Evolutionary conservation across 1,140 invertebrate genomes (phyloP).

Genomic region (Zaprionus tsacasi): DNA sequence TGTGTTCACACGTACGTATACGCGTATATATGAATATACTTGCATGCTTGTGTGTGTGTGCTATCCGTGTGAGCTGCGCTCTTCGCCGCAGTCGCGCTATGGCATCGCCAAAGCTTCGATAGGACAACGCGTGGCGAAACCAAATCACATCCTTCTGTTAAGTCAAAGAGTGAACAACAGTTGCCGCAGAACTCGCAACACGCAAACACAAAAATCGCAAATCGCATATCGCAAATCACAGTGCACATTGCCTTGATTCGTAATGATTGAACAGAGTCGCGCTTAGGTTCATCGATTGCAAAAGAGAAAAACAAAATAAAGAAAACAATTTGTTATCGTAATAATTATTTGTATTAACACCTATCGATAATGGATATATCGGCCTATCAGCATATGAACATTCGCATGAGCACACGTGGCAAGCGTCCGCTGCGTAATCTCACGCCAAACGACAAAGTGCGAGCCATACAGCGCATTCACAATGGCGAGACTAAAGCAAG

Average conservation of each 20-base stretch:
- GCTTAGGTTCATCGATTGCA: conserved; percentile 73
- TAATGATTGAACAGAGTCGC: background rate
- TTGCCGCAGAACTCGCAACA: conserved; percentile 49
- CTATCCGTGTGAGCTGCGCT: conserved; percentile 38
- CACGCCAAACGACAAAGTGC: conserved; percentile 90
- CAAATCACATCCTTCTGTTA: conserved; percentile 81
- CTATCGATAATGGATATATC: conserved; percentile 75
- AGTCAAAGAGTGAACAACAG: conserved; percentile 76
- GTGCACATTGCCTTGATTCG: conserved; percentile 8
- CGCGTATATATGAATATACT: background rate
- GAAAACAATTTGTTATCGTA: conserved; percentile 2
- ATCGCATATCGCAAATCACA: conserved; percentile 7
- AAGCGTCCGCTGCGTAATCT: conserved; percentile 90
- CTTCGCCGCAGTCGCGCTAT: conserved; percentile 66
- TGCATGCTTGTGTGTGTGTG: conserved; percentile 8
- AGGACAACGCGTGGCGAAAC: conserved; percentile 38
- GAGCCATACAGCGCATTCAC: conserved; percentile 91
- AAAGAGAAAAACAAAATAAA: background rate
- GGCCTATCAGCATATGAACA: conserved; percentile 82
- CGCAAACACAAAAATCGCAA: conserved; percentile 8
- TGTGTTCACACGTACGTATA: background rate
- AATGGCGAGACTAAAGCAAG: conserved; percentile 93
- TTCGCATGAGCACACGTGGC: conserved; percentile 85
- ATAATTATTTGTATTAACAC: background rate
- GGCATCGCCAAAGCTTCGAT: conserved; percentile 40